Evolutionary conservation across 2,113 vertebrate genomes (phyloP), one percentile per base, ranked within the genome.

Genomic region (Ochotona curzoniae): DNA sequence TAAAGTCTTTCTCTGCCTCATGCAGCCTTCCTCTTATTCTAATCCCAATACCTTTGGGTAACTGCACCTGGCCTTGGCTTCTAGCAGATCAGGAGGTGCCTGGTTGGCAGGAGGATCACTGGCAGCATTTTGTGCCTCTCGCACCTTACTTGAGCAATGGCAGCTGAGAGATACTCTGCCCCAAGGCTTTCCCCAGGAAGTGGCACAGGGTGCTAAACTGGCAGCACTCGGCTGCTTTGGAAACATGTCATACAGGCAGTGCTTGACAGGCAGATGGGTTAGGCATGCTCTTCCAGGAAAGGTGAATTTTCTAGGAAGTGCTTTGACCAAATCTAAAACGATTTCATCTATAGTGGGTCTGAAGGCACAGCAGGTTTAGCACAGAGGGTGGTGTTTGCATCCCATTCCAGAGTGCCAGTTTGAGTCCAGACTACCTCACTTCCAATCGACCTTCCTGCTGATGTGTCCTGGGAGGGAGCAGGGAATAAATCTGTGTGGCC

Each of bases 241-340:
- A 89, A 83, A 2, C 32, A 30, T 81, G 28, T 78, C 66, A 11
- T 57, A 14, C 47, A 25, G 80, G 26, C 15, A 7, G n/a, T 15
- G 44, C 76, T 49, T 80, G 32, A 73, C 79, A 38, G 90, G 75
- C 66, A 93, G 78, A 13, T 75, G 74, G 60, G 44, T 54, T 32
- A 66, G n/a, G 5, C 5, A 15, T 85, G 12, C 60, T 91, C 25
- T 89, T 90, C 18, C 86, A 93, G 75, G 75, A 26, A 63, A 89
- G 51, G 32, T 79, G 79, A 57, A 70, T 85, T 85, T 90, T 96
- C 74, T 96, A 73, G 73, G 73, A 84, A 94, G 44, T 80, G 81
- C 30, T 92, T 91, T 64, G 67, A 1, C 64, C 15, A 0, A 64
- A 35, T 96, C 63, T 70, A 87, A 84, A 84, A 92, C 67, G 73